A percentile compares a stretch with the other conserved stretches of the same genome.
These are phyloP conservation scores for Pelagia noctiluca DNA, from an alignment of 30 jellyfish, hydroid and myxozoan genomes.

Conservation along the genomic window DNA sequence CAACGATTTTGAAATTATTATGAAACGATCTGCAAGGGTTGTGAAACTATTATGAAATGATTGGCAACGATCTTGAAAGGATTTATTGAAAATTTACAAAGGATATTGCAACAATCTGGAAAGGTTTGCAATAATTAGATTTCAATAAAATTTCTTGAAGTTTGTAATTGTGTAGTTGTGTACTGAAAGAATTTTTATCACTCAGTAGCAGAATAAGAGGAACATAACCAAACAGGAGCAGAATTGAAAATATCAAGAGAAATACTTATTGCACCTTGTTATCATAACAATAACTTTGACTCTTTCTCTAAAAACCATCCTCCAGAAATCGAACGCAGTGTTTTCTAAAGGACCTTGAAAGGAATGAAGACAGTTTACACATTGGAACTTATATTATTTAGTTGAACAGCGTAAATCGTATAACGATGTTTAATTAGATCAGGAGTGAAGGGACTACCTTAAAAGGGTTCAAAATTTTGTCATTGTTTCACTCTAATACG, in stretches of 20 bases:
- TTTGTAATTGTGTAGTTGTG: background rate
- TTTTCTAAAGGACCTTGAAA: constrained; percentile 80
- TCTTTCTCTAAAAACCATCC: constrained; percentile 84
- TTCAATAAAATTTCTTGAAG: background rate
- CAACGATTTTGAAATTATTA: no score
- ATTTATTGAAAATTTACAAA: no score
- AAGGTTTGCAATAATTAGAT: background rate
- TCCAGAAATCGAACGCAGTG: constrained; percentile 89
- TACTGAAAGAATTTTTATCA: background rate
- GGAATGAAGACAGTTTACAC: background rate
- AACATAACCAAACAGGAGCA: background rate
- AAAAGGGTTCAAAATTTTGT: background rate
- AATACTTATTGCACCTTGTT: constrained; percentile 62
- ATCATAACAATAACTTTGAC: constrained; percentile 86
- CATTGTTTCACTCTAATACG: background rate
- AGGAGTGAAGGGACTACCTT: background rate
- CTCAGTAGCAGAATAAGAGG: background rate
- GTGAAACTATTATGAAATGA: no score
- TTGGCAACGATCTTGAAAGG: no score
- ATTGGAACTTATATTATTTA: background rate
- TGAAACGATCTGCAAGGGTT: no score
- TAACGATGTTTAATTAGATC: background rate
- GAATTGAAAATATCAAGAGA: background rate
- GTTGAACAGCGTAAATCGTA: background rate
- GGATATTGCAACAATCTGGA: background rate